A percentile compares a stretch with the other conserved stretches of the same genome.
phyloP scores from a whole-genome alignment of 2,797 vertebrate genomes.

The Xenops minutus region DNA sequence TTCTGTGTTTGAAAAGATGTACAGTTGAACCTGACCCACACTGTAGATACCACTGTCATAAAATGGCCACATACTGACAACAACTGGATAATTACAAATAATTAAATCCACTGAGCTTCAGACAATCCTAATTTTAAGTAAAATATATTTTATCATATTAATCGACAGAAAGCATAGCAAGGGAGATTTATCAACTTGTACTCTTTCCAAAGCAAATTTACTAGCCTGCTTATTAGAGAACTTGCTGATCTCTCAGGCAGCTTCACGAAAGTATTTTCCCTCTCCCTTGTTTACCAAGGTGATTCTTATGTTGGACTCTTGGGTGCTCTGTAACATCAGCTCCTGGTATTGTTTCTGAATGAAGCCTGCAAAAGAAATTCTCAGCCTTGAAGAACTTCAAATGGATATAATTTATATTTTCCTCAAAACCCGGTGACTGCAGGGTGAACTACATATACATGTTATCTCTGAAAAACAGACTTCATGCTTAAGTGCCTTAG shows the following conservation, averaged over 20 bases:
- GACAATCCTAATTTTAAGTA: constrained; percentile 93
- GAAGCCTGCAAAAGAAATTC: not conserved
- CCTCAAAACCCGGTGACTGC: not conserved
- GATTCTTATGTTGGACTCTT: not conserved
- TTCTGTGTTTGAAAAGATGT: constrained; percentile 98
- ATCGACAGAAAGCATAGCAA: constrained; percentile 75
- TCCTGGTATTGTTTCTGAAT: not conserved
- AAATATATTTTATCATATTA: constrained; percentile 88
- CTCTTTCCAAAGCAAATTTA: constrained; percentile 76
- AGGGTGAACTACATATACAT: not conserved
- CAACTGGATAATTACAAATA: constrained; percentile 93
- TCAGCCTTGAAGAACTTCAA: not conserved
- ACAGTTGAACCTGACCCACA: constrained; percentile 93
- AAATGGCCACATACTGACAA: constrained; percentile 89
- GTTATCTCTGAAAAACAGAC: not conserved
- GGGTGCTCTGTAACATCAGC: not conserved
- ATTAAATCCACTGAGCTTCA: constrained; percentile 91
- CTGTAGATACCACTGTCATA: constrained; percentile 84
- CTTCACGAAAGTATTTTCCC: constrained; percentile 47
- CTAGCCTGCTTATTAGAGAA: constrained; percentile 60
- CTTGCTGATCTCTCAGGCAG: constrained; percentile 65
- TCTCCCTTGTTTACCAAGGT: constrained; percentile 3
- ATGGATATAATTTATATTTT: not conserved
- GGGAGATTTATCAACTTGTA: constrained; percentile 75
- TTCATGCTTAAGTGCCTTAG: not conserved